A percentile compares a stretch with the other conserved stretches of the same genome.
phyloP scores from a whole-genome alignment of 2,797 vertebrate species.

The Pangasius djambal region DNA sequence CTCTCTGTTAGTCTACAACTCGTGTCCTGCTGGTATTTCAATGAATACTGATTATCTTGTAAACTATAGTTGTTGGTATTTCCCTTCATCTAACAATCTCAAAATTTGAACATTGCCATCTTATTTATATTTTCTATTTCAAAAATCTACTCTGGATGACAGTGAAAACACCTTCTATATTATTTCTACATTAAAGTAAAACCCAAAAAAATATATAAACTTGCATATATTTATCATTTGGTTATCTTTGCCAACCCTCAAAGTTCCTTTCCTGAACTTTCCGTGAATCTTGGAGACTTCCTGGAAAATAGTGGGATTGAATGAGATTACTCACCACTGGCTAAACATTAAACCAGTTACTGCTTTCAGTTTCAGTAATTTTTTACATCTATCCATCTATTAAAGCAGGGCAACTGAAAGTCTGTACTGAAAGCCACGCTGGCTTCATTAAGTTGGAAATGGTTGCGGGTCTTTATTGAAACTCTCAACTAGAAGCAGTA shows the following conservation, averaged over 20 bases:
- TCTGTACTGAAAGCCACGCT: background rate
- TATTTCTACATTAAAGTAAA: background rate
- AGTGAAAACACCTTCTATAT: background rate
- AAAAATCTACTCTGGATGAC: background rate
- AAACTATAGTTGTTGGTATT: background rate
- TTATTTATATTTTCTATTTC: background rate
- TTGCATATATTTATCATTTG: background rate
- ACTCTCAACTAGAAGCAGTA: background rate
- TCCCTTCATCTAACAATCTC: background rate
- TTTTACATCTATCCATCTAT: slow-evolving; percentile 5
- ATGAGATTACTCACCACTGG: background rate
- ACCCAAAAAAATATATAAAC: background rate
- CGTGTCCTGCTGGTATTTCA: background rate
- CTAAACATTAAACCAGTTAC: background rate
- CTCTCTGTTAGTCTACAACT: background rate
- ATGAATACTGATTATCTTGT: background rate
- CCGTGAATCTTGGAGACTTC: background rate
- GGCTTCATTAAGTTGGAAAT: background rate
- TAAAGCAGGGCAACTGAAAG: background rate
- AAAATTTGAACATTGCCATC: background rate
- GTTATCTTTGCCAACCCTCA: background rate
- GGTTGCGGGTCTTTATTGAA: background rate
- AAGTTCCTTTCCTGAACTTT: background rate
- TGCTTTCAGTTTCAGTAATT: background rate
- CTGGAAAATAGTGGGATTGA: background rate